Evolutionary conservation across 2,797 vertebrate genomes (phyloP), one percentile per base, ranked within the genome.

Genomic region (Myotis daubentonii): DNA sequence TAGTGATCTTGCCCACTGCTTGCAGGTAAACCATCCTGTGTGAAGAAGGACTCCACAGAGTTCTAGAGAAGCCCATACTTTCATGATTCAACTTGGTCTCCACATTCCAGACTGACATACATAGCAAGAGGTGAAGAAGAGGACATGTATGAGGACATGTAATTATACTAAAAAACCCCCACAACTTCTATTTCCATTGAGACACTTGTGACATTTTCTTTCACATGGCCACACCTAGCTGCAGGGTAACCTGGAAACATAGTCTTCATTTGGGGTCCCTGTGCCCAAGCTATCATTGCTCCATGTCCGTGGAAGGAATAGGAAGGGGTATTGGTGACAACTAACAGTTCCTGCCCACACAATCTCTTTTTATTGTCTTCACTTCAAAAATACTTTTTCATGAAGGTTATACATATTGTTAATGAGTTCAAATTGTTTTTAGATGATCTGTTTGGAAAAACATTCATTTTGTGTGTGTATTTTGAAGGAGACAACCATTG

Each of bases 1-100:
- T 8, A n/a, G 28, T 47, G 57, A 65, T 30, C 62, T 38, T 1
- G 4, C 70, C n/a, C 22, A 17, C 0, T 12, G 6, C 6, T 57
- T 62, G 1, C 19, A 51, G 16, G 25, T 2, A 16, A 74, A 12
- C 5, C 6, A 9, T 38, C 30, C 7, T 3, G 10, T 1, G 0
- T 65, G 25, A 51, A 49, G 53, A 36, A 2, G 19, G 44, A 36
- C 12, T 4, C 51, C 30, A 23, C 36, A 4, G 22, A 3, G 22
- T 17, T 30, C 33, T 71, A 28, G 22, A 49, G 5, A 3, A 13
- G 4, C 6, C 36, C 15, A 85, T 62, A 55, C 30, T 70, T 49
- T 81, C 51, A 23, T 2, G 28, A 25, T 11, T 3, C 41, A 8
- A 22, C 4, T 0, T 38, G 1, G 28, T 76, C 51, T 89, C 28